Conservation (phyloP, 1,140 invertebrate species). For the Drosophila triauraria region DNA sequence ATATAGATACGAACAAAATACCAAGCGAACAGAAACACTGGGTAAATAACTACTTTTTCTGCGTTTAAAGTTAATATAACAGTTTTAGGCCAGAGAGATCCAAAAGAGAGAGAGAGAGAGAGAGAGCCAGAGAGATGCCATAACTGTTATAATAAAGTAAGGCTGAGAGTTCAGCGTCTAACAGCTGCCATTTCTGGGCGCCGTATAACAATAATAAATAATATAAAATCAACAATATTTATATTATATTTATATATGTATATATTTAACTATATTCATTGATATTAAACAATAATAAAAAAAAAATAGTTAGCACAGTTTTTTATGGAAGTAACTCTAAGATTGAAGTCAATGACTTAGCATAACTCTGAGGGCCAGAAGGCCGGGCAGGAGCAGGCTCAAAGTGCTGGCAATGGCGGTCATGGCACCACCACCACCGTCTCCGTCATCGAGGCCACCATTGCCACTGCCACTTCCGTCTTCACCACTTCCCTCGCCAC, state of each 20-base stretch:
- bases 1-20: no score
- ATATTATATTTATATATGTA: no score
- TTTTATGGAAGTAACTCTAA: neutral
- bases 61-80: no score
- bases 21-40: no score
- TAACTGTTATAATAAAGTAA: no score
- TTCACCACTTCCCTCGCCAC: conserved; percentile 13
- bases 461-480: conserved; percentile 1
- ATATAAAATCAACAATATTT: neutral
- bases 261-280: conserved; percentile 1
- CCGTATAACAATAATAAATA: no score
- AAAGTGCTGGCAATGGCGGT: conserved; percentile 25
- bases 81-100: no score
- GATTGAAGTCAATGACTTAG: neutral
- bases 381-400: conserved; percentile 35
- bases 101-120: no score
- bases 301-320: neutral
- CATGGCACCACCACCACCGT: conserved; percentile 43
- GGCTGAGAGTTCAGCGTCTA: no score
- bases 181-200: no score
- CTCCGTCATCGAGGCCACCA: conserved; percentile 1
- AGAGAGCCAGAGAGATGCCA: no score
- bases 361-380: conserved; percentile 14
- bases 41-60: no score
- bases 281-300: neutral